phyloP scores from a whole-genome alignment of 2,888 invertebrate species.

The Hypsopygia costalis region DNA sequence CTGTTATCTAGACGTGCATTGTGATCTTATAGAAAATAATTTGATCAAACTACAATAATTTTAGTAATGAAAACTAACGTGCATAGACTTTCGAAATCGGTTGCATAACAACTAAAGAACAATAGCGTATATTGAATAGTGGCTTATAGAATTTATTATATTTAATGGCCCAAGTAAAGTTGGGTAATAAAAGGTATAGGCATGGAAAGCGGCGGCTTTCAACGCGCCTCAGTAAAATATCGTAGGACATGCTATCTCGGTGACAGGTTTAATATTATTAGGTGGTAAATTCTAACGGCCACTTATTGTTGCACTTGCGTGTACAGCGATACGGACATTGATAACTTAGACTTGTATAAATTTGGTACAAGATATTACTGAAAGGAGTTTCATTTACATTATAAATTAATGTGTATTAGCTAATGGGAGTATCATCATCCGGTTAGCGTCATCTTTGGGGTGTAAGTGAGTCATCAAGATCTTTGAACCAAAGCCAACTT shows the following conservation, averaged over 20 bases:
- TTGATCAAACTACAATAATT: conserved; percentile 36
- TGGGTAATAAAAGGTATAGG: not conserved
- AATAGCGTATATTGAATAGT: conserved; percentile 16
- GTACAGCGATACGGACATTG: too few relatives aligned
- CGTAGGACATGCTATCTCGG: not conserved
- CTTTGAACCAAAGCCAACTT: too few relatives aligned
- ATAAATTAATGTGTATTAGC: too few relatives aligned
- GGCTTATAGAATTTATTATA: conserved; percentile 6
- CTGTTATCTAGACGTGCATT: conserved; percentile 30
- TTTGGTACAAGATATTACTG: too few relatives aligned
- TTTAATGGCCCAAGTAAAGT: conserved; percentile 8
- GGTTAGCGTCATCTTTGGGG: too few relatives aligned
- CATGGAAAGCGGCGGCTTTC: not conserved
- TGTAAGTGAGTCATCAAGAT: too few relatives aligned
- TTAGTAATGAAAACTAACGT: conserved; percentile 33
- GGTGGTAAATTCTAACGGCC: not conserved
- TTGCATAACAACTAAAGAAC: conserved; percentile 29
- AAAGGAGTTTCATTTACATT: too few relatives aligned
- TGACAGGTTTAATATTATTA: not conserved
- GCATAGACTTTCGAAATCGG: conserved; percentile 34
- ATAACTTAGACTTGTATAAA: too few relatives aligned
- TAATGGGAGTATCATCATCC: too few relatives aligned
- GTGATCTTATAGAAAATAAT: conserved; percentile 37
- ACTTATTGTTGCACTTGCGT: too few relatives aligned
- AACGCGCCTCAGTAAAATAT: not conserved